phyloP scores from a whole-genome alignment of 2,797 vertebrate genomes.

The Poeciliopsis paucimaculata region DNA sequence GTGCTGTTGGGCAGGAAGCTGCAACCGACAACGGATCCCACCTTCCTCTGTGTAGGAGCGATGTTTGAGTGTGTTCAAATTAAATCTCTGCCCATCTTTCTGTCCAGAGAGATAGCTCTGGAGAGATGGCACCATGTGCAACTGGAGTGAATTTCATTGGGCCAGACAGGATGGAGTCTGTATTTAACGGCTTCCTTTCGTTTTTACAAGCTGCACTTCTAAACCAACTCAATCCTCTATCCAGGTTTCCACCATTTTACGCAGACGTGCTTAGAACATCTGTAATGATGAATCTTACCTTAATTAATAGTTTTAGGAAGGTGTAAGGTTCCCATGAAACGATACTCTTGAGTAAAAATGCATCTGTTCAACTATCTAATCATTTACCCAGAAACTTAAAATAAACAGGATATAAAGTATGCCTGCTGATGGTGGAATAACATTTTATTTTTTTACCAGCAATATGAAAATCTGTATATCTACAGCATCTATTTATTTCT shows the following conservation, averaged over 20 bases:
- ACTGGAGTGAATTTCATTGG: constrained; percentile 7
- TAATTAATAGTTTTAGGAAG: neutral
- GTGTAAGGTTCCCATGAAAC: neutral
- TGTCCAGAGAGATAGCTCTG: constrained; percentile 13
- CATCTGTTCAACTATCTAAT: neutral
- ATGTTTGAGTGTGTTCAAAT: neutral
- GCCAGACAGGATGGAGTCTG: neutral
- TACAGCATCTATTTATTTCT: neutral
- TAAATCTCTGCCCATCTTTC: constrained; percentile 2
- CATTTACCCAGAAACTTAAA: neutral
- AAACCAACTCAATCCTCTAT: neutral
- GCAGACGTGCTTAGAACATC: neutral
- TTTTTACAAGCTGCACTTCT: neutral
- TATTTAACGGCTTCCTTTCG: neutral
- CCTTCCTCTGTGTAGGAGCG: neutral
- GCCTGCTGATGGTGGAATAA: neutral
- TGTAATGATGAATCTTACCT: neutral
- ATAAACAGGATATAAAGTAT: neutral
- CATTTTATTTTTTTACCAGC: neutral
- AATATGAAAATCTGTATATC: neutral
- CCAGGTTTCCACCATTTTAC: neutral
- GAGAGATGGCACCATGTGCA: neutral
- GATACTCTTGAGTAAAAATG: neutral
- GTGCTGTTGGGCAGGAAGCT: constrained; percentile 64
- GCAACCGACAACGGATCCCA: constrained; percentile 33